These are phyloP conservation scores for Drosophila meridiana DNA, from an alignment of 2,888 invertebrate species.

Conservation along the genomic window DNA sequence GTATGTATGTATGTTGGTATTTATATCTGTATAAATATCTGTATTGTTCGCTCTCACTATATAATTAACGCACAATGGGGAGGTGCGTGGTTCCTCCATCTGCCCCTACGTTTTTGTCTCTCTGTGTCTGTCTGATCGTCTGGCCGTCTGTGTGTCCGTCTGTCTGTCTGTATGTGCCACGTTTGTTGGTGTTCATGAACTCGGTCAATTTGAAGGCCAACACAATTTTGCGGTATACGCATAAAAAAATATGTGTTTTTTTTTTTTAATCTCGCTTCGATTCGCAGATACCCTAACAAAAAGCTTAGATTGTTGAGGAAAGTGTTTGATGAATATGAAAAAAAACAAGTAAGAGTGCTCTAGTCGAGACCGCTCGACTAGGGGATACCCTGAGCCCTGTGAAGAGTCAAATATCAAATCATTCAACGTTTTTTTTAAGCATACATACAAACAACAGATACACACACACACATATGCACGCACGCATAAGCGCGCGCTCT, in stretches of 20 bases:
- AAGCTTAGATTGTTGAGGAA: not conserved
- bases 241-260: slow-evolving; percentile 46
- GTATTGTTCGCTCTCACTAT: slow-evolving; percentile 33
- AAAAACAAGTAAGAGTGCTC: too few relatives aligned
- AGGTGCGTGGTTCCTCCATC: slow-evolving; percentile 62
- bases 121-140: slow-evolving; percentile 2
- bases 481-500: too few relatives aligned
- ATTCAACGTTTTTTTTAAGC: too few relatives aligned
- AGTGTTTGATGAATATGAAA: not conserved
- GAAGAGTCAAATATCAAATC: too few relatives aligned
- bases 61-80: slow-evolving; percentile 77
- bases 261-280: slow-evolving; percentile 27
- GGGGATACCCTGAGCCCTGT: too few relatives aligned
- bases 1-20: not conserved
- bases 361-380: too few relatives aligned
- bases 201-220: slow-evolving; percentile 82
- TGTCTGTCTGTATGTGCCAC: slow-evolving; percentile 36
- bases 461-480: too few relatives aligned
- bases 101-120: not conserved
- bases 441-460: too few relatives aligned
- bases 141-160: slow-evolving; percentile 1
- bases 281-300: slow-evolving; percentile 32
- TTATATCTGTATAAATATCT: slow-evolving; percentile 10
- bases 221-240: slow-evolving; percentile 73
- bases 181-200: slow-evolving; percentile 76